Conservation (phyloP, 92 coral and sea anemone species). For the Paramuricea clavata region DNA sequence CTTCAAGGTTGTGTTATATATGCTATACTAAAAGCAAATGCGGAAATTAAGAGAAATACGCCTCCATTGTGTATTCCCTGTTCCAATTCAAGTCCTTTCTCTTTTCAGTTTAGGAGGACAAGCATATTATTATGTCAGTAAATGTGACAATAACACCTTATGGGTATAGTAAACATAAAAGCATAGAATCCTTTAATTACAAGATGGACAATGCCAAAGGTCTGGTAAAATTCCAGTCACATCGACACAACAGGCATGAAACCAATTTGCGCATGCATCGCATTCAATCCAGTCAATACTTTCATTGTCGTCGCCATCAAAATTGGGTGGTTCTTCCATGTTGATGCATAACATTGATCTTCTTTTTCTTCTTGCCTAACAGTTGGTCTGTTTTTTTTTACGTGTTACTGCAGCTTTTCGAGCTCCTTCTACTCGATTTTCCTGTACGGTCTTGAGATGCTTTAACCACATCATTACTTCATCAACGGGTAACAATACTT, state of each 20-base stretch:
- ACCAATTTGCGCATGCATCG: conserved; percentile 18
- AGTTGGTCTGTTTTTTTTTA: conserved; percentile 31
- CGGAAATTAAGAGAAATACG: too few species aligned
- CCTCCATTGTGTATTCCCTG: too few species aligned
- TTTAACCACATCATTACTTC: conserved; percentile 54
- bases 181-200: too few species aligned
- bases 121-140: too few species aligned
- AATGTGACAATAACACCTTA: too few species aligned
- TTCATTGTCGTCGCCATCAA: not conserved
- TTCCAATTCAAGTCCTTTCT: too few species aligned
- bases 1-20: too few species aligned
- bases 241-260: not conserved
- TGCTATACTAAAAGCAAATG: too few species aligned
- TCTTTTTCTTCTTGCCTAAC: not conserved
- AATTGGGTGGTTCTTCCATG: not conserved
- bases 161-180: too few species aligned
- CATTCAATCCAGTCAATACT: conserved; percentile 4
- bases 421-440: conserved; percentile 38
- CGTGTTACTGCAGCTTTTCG: conserved; percentile 46
- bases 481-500: conserved; percentile 45
- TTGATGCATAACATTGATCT: not conserved
- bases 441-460: conserved; percentile 9
- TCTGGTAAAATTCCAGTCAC: not conserved
- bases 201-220: conserved; percentile 23
- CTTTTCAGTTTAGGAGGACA: too few species aligned